Percentiles rank a stretch among this genome's conserved stretches.
Conservation (phyloP, 2,888 invertebrate genomes). For the Drosophila atripex region DNA sequence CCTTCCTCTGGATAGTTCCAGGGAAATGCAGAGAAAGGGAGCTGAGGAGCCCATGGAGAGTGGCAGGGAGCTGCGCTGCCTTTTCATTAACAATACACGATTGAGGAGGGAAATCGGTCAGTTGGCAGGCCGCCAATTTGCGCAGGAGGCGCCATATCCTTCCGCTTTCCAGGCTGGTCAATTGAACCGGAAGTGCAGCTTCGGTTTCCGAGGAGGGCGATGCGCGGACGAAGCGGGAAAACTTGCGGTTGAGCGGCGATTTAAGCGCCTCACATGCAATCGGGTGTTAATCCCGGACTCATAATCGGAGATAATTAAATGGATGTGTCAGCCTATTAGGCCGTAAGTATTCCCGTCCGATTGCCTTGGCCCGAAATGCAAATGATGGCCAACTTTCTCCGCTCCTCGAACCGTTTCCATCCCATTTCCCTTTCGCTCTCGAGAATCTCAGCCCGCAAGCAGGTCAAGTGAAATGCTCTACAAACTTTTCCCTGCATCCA, state of each 20-base stretch:
- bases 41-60: background rate
- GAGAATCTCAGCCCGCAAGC: constrained; percentile 21
- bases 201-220: background rate
- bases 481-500: constrained; percentile 32
- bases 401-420: constrained; percentile 34
- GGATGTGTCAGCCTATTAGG: constrained; percentile 8
- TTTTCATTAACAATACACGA: constrained; percentile 28
- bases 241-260: constrained; percentile 35
- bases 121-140: constrained; percentile 13
- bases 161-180: constrained; percentile 26
- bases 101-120: background rate
- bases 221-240: background rate
- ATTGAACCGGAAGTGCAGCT: constrained; percentile 28
- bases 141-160: constrained; percentile 36
- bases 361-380: constrained; percentile 50
- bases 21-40: background rate
- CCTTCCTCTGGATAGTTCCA: background rate
- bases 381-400: constrained; percentile 34
- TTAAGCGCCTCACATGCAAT: constrained; percentile 38
- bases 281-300: constrained; percentile 10
- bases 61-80: background rate
- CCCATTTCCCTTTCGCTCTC: constrained; percentile 25
- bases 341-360: background rate
- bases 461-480: constrained; percentile 49
- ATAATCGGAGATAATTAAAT: constrained; percentile 33